A percentile compares a stretch with the other conserved stretches of the same genome.
phyloP scores from a whole-genome alignment of 2,888 invertebrate species.

The Tipula vernalis region DNA sequence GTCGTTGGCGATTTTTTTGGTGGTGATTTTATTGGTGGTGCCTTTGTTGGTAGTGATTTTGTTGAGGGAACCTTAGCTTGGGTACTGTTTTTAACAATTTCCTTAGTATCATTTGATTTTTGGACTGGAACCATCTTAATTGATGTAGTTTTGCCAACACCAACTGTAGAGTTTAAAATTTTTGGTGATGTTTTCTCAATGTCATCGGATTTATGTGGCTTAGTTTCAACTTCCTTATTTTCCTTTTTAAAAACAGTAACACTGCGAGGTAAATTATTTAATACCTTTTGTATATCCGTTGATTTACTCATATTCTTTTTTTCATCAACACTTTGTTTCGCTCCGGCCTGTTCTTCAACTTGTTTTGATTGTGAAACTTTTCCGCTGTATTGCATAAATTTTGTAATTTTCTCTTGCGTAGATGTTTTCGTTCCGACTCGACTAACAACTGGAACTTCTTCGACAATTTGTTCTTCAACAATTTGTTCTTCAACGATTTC shows the following conservation, averaged over 20 bases:
- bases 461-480: conserved; percentile 23
- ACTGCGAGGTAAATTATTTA: conserved; percentile 14
- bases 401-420: conserved; percentile 8
- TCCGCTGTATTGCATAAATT: neutral
- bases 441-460: conserved; percentile 6
- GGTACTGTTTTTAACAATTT: neutral
- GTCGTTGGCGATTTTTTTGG: neutral
- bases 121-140: neutral
- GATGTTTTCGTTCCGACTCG: neutral
- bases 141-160: neutral
- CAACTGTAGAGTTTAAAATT: neutral
- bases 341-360: conserved; percentile 25
- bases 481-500: conserved; percentile 22
- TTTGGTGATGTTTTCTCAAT: neutral
- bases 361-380: conserved; percentile 28
- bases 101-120: conserved; percentile 11
- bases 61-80: neutral
- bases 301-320: neutral
- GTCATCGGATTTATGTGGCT: neutral
- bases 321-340: conserved; percentile 27
- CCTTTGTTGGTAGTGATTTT: too few relatives aligned
- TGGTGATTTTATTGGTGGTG: neutral
- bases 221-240: conserved; percentile 5
- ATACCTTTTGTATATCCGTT: conserved; percentile 10
- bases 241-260: conserved; percentile 16